Base-by-base conservation (phyloP, 1,140 invertebrate species). In the Brachionus rotundiformis region DNA sequence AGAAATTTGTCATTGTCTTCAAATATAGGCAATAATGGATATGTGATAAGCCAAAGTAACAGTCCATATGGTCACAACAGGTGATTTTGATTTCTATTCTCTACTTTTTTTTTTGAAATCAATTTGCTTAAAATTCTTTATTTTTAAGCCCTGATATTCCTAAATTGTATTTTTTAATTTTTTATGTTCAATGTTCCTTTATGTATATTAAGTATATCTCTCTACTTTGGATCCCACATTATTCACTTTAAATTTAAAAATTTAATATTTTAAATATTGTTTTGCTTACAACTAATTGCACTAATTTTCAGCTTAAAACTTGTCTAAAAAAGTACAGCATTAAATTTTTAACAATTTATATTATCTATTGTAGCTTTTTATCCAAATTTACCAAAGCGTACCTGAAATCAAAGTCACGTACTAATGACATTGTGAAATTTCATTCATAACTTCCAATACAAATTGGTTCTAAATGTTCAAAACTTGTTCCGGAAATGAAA, bases 1-100 rank as follows among this genome's bases (percentile, higher is more conserved):
- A 41, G 68, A 73, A 73, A 73, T 44, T 73, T 73, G 36, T 73
- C 68, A 44, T 44, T 73, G 19, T 44, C 68, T 25, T 73, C 68
- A 25, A 73, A 73, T 73, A 25, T 73, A 44, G 68, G 68, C 25
- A 39, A 25, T 36, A 71, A 16, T 39, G 33, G 65, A 41, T 36
- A 16, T 36, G 29, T 71, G 13, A 23, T 36, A 16, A 27, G 11
- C 19, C 19, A 44, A 44, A 25, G 25, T 73, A 19, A 73, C 23
- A 73, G 41, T 47, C 36, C 68, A 3, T 44, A 73, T 73, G 68
- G 68, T 44, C 68, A 73, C 25, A 73, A 73, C 25, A 73, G 68
- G 68, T 73, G 44, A 23, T 44, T 25, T 41, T 73, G 6, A 25
- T 3, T 2, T 2, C 41, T 10, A 47, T 44, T 23, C 1, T 33